phyloP scores from a whole-genome alignment of 1,140 invertebrate genomes.

The Bacillus rossius region DNA sequence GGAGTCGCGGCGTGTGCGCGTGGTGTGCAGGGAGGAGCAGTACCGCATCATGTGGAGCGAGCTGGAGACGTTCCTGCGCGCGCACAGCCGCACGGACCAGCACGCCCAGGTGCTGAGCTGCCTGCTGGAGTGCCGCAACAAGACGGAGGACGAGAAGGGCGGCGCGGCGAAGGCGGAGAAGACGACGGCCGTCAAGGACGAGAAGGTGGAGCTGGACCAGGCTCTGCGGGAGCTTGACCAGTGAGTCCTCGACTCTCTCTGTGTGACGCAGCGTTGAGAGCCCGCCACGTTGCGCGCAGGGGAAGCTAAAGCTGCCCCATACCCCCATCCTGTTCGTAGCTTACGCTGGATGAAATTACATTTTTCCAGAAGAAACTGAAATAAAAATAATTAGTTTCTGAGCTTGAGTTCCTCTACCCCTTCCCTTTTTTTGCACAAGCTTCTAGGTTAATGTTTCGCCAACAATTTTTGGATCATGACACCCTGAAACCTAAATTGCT shows the following conservation, averaged over 20 bases:
- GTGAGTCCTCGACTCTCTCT: constrained; percentile 34
- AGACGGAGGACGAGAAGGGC: constrained; percentile 32
- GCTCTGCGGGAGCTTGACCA: constrained; percentile 53
- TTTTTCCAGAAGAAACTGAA: no score
- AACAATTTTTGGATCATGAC: no score
- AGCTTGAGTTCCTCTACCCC: no score
- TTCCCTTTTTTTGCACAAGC: no score
- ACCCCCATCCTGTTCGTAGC: background rate
- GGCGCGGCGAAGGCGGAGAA: constrained; percentile 50
- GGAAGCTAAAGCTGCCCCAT: background rate
- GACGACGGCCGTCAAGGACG: constrained; percentile 38
- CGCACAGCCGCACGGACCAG: constrained; percentile 60
- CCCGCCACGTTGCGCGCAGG: background rate
- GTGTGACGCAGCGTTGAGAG: background rate
- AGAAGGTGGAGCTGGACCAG: constrained; percentile 59
- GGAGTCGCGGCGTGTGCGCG: no score
- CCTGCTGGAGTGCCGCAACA: constrained; percentile 70
- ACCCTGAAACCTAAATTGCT: no score
- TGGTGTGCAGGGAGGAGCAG: constrained; percentile 83
- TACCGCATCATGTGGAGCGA: constrained; percentile 88
- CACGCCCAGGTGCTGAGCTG: constrained; percentile 80
- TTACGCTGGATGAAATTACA: background rate
- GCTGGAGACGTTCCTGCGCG: constrained; percentile 75
- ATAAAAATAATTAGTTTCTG: no score
- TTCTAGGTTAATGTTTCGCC: no score